A percentile compares a stretch with the other conserved stretches of the same genome.
Evolutionary conservation across 2,888 invertebrate genomes (phyloP).

Genomic region (Druceiella hillmani): DNA sequence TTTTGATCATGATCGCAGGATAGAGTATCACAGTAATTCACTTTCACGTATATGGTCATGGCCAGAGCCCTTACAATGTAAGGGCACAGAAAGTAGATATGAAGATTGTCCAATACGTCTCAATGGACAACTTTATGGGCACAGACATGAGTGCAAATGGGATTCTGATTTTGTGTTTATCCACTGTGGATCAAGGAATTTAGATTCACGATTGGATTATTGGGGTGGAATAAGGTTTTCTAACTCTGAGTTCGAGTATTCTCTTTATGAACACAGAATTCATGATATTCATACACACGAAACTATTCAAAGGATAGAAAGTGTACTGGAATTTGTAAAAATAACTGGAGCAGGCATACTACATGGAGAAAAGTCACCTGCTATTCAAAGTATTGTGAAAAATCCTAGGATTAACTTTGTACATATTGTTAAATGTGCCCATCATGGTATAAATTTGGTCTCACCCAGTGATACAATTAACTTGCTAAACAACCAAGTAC

Average conservation of each 20-base stretch:
- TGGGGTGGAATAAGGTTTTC: conserved; percentile 98
- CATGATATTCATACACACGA: conserved; percentile 79
- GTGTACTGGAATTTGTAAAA: conserved; percentile 72
- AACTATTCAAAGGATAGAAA: conserved; percentile 62
- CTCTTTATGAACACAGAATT: conserved; percentile 72
- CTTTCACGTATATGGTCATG: conserved; percentile 87
- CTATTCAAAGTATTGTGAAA: conserved; percentile 84
- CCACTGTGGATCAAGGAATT: conserved; percentile 74
- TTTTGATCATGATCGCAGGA: conserved; percentile 77
- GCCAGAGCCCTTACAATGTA: conserved; percentile 88
- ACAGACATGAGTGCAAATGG: conserved; percentile 82
- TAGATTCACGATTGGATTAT: conserved; percentile 62
- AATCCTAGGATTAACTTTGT: conserved; percentile 79
- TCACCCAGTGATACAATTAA: conserved; percentile 81
- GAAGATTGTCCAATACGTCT: conserved; percentile 83
- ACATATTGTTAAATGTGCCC: conserved; percentile 77
- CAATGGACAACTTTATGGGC: conserved; percentile 85
- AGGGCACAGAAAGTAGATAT: conserved; percentile 67
- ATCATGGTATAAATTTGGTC: conserved; percentile 88
- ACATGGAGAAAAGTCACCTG: conserved; percentile 92
- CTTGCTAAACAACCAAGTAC: conserved; percentile 67
- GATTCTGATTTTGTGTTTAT: conserved; percentile 90
- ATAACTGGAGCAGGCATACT: conserved; percentile 92
- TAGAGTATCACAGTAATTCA: conserved; percentile 86
- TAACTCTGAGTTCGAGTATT: conserved; percentile 83